A percentile compares a stretch with the other conserved stretches of the same genome.
phyloP scores from a whole-genome alignment of 2,113 vertebrate species.

The Seriola quinqueradiata region DNA sequence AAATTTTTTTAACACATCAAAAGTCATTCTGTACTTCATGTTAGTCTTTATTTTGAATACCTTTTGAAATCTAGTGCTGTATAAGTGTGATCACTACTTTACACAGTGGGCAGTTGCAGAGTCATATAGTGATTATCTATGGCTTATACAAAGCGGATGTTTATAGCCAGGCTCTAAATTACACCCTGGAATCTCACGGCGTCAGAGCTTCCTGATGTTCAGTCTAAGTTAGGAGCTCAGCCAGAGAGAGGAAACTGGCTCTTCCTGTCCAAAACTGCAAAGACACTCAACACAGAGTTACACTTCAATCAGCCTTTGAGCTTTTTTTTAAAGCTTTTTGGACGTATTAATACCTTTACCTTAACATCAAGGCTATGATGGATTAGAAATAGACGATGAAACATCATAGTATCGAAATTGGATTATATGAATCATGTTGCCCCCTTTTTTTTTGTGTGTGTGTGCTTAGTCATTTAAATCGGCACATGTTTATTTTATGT shows the following conservation, averaged over 20 bases:
- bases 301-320: constrained; percentile 1
- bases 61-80: not conserved
- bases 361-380: not conserved
- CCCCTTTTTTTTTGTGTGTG: not conserved
- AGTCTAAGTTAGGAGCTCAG: constrained; percentile 58
- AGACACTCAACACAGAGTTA: constrained; percentile 17
- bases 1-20: constrained; percentile 32
- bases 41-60: constrained; percentile 1
- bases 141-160: constrained; percentile 56
- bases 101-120: not conserved
- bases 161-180: constrained; percentile 61
- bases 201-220: constrained; percentile 73
- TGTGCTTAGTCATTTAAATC: not conserved
- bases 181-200: constrained; percentile 63
- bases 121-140: constrained; percentile 26
- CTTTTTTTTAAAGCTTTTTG: not conserved
- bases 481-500: not conserved
- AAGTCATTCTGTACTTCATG: not conserved
- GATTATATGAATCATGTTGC: constrained; percentile 1
- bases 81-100: not conserved
- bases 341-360: not conserved
- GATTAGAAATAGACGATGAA: constrained; percentile 24
- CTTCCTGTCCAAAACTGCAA: constrained; percentile 76
- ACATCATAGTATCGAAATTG: not conserved
- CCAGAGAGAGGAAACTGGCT: constrained; percentile 71